Conservation (phyloP, 2,113 vertebrate species). For the Pyrgilauda ruficollis region DNA sequence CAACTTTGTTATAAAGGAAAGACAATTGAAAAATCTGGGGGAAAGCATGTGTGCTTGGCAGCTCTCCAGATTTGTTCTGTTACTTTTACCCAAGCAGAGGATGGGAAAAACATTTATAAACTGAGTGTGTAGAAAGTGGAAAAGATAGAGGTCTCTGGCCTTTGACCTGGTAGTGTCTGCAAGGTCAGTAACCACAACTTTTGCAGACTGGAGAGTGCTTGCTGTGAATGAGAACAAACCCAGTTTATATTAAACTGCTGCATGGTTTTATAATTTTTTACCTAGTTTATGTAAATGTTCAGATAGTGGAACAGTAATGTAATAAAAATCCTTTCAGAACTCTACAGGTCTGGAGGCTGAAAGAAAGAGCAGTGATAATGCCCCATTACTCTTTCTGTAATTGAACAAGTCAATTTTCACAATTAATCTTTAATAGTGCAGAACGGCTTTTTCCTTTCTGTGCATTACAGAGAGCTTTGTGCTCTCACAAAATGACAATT, state of each 20-base stretch:
- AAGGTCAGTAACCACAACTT: neutral
- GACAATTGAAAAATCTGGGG: neutral
- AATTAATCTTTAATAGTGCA: slow-evolving; percentile 65
- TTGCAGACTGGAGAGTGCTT: neutral
- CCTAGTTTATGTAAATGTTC: slow-evolving; percentile 36
- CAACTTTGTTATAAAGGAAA: neutral
- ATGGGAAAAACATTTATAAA: neutral
- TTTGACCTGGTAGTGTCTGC: neutral
- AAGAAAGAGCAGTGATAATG: neutral
- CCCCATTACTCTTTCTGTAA: slow-evolving; percentile 45
- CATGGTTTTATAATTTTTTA: slow-evolving; percentile 32
- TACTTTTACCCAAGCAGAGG: neutral
- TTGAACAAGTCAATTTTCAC: slow-evolving; percentile 55
- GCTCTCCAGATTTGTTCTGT: neutral
- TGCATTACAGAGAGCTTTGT: slow-evolving; percentile 26
- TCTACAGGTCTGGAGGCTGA: slow-evolving; percentile 10
- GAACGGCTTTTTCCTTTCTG: slow-evolving; percentile 17
- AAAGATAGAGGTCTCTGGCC: neutral
- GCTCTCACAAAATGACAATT: slow-evolving; percentile 1
- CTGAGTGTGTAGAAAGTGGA: neutral
- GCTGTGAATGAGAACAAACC: neutral
- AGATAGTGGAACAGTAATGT: slow-evolving; percentile 25
- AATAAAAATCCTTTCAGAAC: slow-evolving; percentile 54
- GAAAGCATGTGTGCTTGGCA: neutral
- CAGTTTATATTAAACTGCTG: neutral